Evolutionary conservation across 2,888 invertebrate genomes (phyloP), one percentile per base, ranked within the genome.

Genomic region (Protophormia terraenovae): DNA sequence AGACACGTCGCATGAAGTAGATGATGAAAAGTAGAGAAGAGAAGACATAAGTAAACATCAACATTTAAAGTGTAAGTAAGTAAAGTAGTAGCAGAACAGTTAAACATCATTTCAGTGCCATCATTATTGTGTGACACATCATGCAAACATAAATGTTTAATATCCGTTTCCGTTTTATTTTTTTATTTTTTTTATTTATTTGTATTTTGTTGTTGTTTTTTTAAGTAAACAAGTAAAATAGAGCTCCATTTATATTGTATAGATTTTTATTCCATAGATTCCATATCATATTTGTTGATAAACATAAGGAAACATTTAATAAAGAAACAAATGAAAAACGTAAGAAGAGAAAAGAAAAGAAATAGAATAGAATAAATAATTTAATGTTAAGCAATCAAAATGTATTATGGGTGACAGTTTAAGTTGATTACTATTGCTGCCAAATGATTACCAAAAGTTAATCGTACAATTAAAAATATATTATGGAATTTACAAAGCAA

Each of bases 101-200:
- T 80, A 50, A 83, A 80, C 62, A 85, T 73, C 62, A 72, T 79
- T 72, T 64, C 32, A 72, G 45, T 45, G 72, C 32, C 72, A 79
- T 53, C 38, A 69, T 78, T 78, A 69, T 66, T 66, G 77, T 75
- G 22, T 58, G 45, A 71, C 62, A 71, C 53, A 47, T 24, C 71
- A 62, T 55, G 53, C 64, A 62, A 62, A 71, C 62, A 71, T 71
- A 66, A 80, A 81, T 69, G 72, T 85, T 85, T 78, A 82, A 85
- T 82, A 85, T 82, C 85, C 73, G 67, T 85, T 85, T 85, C 73
- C 82, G 73, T 66, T 78, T 64, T 45, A 47, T 55, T 66, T 27
- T 27, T 32, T 47, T 16, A 38, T 1, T 16, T 35, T 12, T 38
- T n/a, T n/a, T n/a, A n/a, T n/a, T n/a, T n/a, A n/a, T n/a, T n/a